phyloP scores from a whole-genome alignment of 2,113 vertebrate species.

The Oxyruncus cristatus region DNA sequence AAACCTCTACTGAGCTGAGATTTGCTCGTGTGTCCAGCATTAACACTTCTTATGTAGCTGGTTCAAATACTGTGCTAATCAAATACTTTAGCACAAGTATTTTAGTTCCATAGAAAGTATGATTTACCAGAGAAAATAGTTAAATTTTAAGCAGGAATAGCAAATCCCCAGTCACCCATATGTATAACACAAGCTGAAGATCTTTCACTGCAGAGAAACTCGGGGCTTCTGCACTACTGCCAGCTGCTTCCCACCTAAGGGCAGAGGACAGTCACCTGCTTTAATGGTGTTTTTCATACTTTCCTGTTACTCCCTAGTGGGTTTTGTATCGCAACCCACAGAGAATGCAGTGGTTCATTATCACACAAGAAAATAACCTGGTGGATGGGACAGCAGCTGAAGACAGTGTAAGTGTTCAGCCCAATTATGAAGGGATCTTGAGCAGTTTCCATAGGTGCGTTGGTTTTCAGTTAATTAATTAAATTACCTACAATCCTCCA shows the following conservation, averaged over 20 bases:
- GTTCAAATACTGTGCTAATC: neutral
- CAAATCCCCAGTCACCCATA: neutral
- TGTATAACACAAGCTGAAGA: neutral
- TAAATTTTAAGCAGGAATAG: neutral
- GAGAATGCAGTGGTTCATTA: neutral
- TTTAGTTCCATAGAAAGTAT: neutral
- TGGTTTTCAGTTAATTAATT: neutral
- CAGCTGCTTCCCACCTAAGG: neutral
- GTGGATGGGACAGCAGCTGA: neutral
- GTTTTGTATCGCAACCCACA: neutral
- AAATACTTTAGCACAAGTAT: neutral
- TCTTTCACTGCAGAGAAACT: neutral
- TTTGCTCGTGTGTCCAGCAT: neutral
- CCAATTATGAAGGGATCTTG: neutral
- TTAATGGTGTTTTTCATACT: neutral
- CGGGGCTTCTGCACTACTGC: neutral
- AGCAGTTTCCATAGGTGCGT: neutral
- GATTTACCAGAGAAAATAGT: neutral
- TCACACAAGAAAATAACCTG: neutral
- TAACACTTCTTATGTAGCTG: neutral
- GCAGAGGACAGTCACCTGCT: neutral
- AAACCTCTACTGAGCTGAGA: neutral
- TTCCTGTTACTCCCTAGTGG: neutral
- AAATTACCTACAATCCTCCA: neutral
- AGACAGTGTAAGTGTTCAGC: neutral